Conservation (phyloP, 2,113 vertebrate genomes). For the Alligator sinensis region DNA sequence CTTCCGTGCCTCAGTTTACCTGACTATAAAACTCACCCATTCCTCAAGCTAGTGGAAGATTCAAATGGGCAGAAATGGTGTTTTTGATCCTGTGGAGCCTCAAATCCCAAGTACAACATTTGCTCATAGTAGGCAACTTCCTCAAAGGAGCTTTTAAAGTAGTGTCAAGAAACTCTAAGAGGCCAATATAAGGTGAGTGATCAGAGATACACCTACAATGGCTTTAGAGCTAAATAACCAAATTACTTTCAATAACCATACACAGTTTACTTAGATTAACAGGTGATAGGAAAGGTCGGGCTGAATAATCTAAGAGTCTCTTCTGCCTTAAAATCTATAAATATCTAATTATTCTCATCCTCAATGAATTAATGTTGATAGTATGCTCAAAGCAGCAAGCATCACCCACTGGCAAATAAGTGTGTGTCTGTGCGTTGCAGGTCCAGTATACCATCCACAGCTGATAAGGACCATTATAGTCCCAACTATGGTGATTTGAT, state of each 20-base stretch:
- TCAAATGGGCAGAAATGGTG: background rate
- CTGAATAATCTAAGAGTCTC: background rate
- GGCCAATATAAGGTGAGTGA: background rate
- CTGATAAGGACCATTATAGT: too few relatives aligned
- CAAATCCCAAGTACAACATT: background rate
- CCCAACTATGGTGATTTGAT: too few relatives aligned
- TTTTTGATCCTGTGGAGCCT: background rate
- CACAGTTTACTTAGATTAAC: background rate
- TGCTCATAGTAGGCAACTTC: background rate
- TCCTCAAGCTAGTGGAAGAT: background rate
- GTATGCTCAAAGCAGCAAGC: background rate
- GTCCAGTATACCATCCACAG: too few relatives aligned
- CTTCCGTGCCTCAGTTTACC: background rate
- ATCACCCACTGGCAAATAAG: background rate
- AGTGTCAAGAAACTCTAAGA: background rate
- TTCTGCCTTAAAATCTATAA: background rate
- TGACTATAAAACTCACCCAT: background rate
- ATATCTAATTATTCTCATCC: background rate
- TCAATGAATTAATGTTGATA: background rate
- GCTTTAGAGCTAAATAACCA: slow-evolving; percentile 16
- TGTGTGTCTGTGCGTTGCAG: too few relatives aligned
- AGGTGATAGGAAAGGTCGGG: background rate
- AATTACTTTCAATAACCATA: background rate
- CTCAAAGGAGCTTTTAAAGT: background rate
- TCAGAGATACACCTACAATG: background rate